phyloP scores from a whole-genome alignment of 1,140 invertebrate genomes.

The Eumeta japonica region DNA sequence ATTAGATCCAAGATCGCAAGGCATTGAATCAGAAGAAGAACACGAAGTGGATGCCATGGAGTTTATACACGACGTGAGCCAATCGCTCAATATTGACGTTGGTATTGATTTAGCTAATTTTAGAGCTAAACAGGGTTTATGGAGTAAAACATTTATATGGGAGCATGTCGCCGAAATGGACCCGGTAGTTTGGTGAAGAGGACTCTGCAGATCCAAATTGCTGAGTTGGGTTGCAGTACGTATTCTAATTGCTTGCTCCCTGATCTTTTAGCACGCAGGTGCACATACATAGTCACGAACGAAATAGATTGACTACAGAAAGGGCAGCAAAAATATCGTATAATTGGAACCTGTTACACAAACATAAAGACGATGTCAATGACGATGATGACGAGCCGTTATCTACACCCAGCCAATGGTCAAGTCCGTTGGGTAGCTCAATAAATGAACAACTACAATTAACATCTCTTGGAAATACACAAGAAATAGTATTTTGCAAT shows the following conservation, averaged over 20 bases:
- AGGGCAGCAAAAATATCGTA: slow-evolving; percentile 17
- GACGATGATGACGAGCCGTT: not conserved
- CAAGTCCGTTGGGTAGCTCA: too few relatives aligned
- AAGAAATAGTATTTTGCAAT: too few relatives aligned
- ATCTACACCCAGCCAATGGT: too few relatives aligned
- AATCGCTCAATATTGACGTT: slow-evolving; percentile 9
- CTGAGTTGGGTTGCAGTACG: slow-evolving; percentile 14
- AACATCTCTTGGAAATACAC: too few relatives aligned
- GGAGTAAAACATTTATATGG: slow-evolving; percentile 12
- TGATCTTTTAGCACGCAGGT: slow-evolving; percentile 12
- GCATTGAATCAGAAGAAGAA: slow-evolving; percentile 11
- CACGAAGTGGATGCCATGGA: slow-evolving; percentile 15
- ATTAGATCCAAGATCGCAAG: slow-evolving; percentile 13
- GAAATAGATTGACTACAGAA: slow-evolving; percentile 15
- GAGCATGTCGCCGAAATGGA: slow-evolving; percentile 6
- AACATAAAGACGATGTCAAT: slow-evolving; percentile 1
- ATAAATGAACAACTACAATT: too few relatives aligned
- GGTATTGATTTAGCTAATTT: slow-evolving; percentile 12
- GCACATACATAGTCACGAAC: slow-evolving; percentile 12
- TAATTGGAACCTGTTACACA: slow-evolving; percentile 16
- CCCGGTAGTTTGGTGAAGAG: slow-evolving; percentile 16
- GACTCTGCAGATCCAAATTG: slow-evolving; percentile 13
- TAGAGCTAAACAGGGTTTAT: slow-evolving; percentile 14
- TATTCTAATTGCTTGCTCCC: slow-evolving; percentile 14
- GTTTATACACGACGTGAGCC: slow-evolving; percentile 11